Percentiles rank a stretch among this genome's conserved stretches.
Conservation (phyloP, 2,113 vertebrate genomes). For the Ploceus nigricollis region DNA sequence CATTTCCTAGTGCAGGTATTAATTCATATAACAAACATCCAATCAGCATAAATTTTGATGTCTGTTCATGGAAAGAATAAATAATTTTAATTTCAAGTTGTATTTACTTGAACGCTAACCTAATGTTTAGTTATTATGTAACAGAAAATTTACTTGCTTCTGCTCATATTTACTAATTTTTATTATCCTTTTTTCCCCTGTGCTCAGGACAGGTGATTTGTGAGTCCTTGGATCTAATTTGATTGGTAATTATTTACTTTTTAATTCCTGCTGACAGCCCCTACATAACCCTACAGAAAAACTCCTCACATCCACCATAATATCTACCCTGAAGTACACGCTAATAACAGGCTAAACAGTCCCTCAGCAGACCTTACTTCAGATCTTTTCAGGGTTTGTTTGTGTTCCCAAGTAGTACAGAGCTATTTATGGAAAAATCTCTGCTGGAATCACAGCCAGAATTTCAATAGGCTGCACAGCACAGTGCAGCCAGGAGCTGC, state of each 20-base stretch:
- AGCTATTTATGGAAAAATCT: conserved; percentile 63
- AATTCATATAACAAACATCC: background rate
- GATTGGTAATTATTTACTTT: background rate
- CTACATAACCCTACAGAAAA: background rate
- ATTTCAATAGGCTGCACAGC: conserved; percentile 49
- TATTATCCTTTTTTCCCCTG: background rate
- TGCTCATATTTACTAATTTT: background rate
- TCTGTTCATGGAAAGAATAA: background rate
- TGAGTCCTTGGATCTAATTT: background rate
- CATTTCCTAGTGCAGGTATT: background rate
- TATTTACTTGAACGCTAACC: background rate
- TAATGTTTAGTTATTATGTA: background rate
- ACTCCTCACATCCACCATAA: background rate
- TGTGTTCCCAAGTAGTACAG: conserved; percentile 6
- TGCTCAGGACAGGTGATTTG: background rate
- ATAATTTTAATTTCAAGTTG: background rate
- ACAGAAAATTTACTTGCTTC: background rate
- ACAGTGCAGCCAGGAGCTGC: conserved; percentile 15
- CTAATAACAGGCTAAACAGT: background rate
- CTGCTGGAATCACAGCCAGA: conserved; percentile 48
- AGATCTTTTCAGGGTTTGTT: conserved; percentile 4
- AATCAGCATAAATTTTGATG: background rate
- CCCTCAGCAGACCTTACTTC: background rate
- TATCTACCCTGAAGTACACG: background rate
- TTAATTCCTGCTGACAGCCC: background rate